Evolutionary conservation across 2,113 vertebrate genomes (phyloP).

Genomic region (Tragulus kanchil): DNA sequence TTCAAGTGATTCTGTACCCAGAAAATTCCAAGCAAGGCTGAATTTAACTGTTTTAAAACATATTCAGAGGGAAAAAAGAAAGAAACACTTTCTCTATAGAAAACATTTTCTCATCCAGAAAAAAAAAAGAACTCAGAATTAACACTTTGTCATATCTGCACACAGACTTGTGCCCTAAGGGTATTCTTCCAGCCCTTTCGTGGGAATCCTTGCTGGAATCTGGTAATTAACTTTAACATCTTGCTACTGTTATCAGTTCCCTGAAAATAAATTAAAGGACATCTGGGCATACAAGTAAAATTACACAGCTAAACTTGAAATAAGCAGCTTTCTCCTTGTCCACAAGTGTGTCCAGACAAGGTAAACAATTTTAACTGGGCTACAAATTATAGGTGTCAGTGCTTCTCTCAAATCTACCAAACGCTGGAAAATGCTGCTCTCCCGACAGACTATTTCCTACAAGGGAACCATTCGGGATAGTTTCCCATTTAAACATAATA

Average conservation of each 20-base stretch:
- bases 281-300: conserved; percentile 67
- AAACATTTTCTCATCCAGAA: neutral
- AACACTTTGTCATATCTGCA: conserved; percentile 75
- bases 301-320: conserved; percentile 32
- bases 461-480: neutral
- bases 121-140: conserved; percentile 76
- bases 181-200: conserved; percentile 75
- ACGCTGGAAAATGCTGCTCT: neutral
- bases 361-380: neutral
- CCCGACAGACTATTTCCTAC: neutral
- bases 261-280: conserved; percentile 79
- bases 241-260: conserved; percentile 69
- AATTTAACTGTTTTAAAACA: conserved; percentile 9
- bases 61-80: neutral
- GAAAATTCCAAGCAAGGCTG: neutral
- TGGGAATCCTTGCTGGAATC: conserved; percentile 69
- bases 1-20: neutral
- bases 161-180: conserved; percentile 69
- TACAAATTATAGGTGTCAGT: conserved; percentile 1
- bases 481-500: conserved; percentile 45
- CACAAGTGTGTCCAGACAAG: neutral
- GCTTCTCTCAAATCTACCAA: neutral
- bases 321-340: neutral
- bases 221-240: conserved; percentile 83
- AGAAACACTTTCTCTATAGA: neutral